Conservation (phyloP, 2,888 invertebrate species). For the Halocaridina rubra region DNA sequence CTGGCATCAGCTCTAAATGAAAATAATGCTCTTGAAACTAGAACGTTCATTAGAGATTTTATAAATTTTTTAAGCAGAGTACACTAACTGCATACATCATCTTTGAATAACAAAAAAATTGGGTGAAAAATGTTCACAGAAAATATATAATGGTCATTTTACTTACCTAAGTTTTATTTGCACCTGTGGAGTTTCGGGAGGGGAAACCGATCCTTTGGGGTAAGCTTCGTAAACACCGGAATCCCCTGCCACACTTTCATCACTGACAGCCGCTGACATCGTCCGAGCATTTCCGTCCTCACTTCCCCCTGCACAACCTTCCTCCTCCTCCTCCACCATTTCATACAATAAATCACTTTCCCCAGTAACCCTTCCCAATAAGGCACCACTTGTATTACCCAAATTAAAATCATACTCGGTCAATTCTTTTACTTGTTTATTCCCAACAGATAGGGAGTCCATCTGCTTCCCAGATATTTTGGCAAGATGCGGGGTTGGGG, state of each 20-base stretch:
- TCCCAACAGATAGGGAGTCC: conserved; percentile 25
- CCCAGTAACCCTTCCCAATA: conserved; percentile 15
- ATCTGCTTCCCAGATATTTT: conserved; percentile 27
- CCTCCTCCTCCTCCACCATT: conserved; percentile 43
- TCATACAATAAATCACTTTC: conserved; percentile 47
- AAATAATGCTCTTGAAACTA: no score
- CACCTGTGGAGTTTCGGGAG: conserved; percentile 86
- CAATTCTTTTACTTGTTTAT: conserved; percentile 53
- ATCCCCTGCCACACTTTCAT: conserved; percentile 96
- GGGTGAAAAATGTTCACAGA: no score
- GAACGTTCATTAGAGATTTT: no score
- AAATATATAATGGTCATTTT: no score
- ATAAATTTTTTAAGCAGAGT: no score
- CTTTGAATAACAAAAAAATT: neutral
- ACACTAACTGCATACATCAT: no score
- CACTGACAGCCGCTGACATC: conserved; percentile 95
- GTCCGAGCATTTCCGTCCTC: conserved; percentile 71
- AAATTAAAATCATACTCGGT: conserved; percentile 41
- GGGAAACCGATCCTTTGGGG: conserved; percentile 71
- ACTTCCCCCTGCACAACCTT: conserved; percentile 51
- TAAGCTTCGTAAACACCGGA: conserved; percentile 93
- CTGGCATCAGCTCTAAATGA: no score
- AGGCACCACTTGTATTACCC: conserved; percentile 32
- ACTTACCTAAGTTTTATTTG: conserved; percentile 82
- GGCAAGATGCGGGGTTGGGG: neutral